Evolutionary conservation across 2,888 invertebrate species (phyloP).

Genomic region (Eretmocerus hayati): DNA sequence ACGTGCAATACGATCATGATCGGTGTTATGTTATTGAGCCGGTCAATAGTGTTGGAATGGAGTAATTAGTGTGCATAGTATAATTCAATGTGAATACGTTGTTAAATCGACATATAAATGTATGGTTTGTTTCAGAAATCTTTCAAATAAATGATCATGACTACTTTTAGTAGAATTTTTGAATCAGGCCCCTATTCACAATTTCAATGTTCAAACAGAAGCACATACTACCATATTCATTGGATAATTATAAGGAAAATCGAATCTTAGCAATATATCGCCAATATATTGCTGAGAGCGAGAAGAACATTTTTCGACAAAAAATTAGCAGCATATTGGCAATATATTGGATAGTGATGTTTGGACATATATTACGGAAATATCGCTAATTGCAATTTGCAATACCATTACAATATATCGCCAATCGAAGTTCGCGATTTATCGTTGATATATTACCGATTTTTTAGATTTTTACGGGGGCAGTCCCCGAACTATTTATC

Average conservation of each 20-base stretch:
- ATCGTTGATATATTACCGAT: neutral
- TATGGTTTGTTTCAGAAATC: neutral
- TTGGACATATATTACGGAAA: neutral
- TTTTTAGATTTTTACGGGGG: neutral
- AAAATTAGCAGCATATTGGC: neutral
- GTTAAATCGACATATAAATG: no score
- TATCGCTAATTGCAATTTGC: neutral
- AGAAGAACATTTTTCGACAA: no score
- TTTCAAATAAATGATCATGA: neutral
- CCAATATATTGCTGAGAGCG: neutral
- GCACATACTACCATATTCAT: neutral
- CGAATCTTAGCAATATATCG: neutral
- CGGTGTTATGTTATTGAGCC: neutral
- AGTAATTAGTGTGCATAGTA: no score
- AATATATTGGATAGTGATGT: neutral
- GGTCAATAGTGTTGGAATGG: neutral
- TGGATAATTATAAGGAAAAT: neutral
- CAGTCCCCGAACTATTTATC: no score
- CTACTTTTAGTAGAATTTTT: neutral
- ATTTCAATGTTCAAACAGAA: neutral
- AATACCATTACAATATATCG: neutral
- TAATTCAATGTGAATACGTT: no score
- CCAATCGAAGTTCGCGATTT: neutral
- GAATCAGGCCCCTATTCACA: neutral
- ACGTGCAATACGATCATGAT: neutral